Base-by-base conservation (phyloP, 2,888 invertebrate species). In the Stegana nigrithorax region DNA sequence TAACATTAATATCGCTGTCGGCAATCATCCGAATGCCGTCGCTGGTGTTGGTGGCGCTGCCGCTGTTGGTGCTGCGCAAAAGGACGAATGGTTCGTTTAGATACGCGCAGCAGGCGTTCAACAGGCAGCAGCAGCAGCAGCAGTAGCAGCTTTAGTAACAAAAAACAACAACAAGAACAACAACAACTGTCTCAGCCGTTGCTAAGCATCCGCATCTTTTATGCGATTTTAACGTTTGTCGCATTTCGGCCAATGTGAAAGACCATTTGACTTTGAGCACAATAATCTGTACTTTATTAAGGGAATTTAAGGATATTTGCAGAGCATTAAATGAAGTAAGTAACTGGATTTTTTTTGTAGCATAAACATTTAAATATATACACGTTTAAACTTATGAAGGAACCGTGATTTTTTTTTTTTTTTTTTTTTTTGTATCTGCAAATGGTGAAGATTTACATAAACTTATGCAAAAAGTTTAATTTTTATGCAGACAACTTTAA, bases 51-150 rank as follows among this genome's bases (percentile, higher is more conserved):
- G 7, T n/a, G 25, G 7, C n/a, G 65, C 68, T 17, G 74, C 78
- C 65, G 72, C 76, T 44, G 81, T 73, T 60, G 68, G 74, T 59
- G 74, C 91, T 89, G 90, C 90, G 87, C 91, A 94, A 89, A 94
- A 94, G 87, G 94, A 94, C 89, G 94, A 95, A 89, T 95, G 94
- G 94, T 94, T 93, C 90, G 94, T 94, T 88, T 91, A 82, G 44
- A 39, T 56, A 59, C 62, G 57, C n/a, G 44, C 58, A 2, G 21
- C n/a, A n/a, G n/a, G n/a, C n/a, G n/a, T n/a, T 17, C n/a, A 29
- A 55, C n/a, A n/a, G n/a, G n/a, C n/a, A n/a, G 8, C 36, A 56
- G 21, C 23, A 17, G 19, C 3, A 50, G 2, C 17, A 27, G 5
- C 36, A 60, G 1, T 6, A n/a, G 51, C 29, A n/a, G 6, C 32